These are phyloP conservation scores for Agrochola macilenta DNA, from an alignment of 2,888 invertebrate genomes.

Conservation along the genomic window DNA sequence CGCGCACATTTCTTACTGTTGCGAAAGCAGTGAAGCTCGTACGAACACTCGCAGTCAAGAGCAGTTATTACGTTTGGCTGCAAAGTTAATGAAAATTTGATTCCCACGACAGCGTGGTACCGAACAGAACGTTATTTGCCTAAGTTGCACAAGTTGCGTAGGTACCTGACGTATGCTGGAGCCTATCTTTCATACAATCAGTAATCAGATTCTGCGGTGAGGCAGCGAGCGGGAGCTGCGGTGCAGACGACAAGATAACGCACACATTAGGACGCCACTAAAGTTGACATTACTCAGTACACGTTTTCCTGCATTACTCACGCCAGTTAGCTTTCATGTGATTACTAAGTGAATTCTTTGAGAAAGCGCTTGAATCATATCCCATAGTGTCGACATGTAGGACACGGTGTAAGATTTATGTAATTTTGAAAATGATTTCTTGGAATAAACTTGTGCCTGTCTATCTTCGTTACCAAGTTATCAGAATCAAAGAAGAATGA, in stretches of 20 bases:
- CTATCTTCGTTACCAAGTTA: not conserved
- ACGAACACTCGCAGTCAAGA: conserved; percentile 34
- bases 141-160: conserved; percentile 54
- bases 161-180: conserved; percentile 47
- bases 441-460: conserved; percentile 6
- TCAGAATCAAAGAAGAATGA: conserved; percentile 1
- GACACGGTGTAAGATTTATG: conserved; percentile 34
- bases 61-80: conserved; percentile 44
- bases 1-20: conserved; percentile 47
- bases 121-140: conserved; percentile 40
- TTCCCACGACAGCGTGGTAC: conserved; percentile 62
- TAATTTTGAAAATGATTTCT: conserved; percentile 18
- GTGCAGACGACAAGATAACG: conserved; percentile 73
- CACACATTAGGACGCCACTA: conserved; percentile 76
- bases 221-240: conserved; percentile 70
- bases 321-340: conserved; percentile 62
- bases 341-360: conserved; percentile 68
- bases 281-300: conserved; percentile 74
- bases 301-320: conserved; percentile 75
- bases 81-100: conserved; percentile 58
- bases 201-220: conserved; percentile 66
- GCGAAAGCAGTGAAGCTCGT: conserved; percentile 39
- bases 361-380: conserved; percentile 73
- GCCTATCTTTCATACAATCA: conserved; percentile 67
- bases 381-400: conserved; percentile 39